phyloP scores from a whole-genome alignment of 2,797 vertebrate species.

The Chloroceryle inda region DNA sequence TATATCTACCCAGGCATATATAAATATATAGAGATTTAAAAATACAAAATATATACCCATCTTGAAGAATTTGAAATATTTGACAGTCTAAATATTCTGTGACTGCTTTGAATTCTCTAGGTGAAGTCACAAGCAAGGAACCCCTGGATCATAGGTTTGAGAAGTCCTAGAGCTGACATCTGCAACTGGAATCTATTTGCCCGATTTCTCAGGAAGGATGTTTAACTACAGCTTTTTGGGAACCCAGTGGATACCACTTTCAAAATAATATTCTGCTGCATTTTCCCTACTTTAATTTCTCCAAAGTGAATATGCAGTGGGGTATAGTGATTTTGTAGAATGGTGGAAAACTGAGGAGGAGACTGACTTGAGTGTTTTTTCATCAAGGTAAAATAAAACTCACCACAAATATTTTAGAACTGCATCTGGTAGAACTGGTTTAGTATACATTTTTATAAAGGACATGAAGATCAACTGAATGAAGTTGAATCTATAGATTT shows the following conservation, averaged over 20 bases:
- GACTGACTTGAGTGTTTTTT: not conserved
- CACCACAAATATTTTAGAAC: not conserved
- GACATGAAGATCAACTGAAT: not conserved
- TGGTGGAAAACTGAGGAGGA: not conserved
- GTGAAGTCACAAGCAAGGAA: not conserved
- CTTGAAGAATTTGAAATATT: not conserved
- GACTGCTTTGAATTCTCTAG: not conserved
- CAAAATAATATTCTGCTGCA: accelerated
- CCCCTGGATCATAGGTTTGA: not conserved
- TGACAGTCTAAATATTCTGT: not conserved
- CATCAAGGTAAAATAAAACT: not conserved
- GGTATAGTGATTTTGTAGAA: not conserved
- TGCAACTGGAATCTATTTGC: not conserved
- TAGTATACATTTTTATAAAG: not conserved
- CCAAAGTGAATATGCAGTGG: not conserved
- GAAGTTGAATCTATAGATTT: not conserved
- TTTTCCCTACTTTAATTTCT: not conserved
- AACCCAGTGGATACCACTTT: not conserved
- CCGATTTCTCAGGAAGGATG: not conserved
- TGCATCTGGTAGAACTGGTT: not conserved
- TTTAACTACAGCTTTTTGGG: not conserved
- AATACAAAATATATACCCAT: not conserved
- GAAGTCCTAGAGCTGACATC: not conserved
- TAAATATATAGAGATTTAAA: not conserved
- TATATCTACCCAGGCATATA: not conserved